phyloP scores from a whole-genome alignment of 2,888 invertebrate species.

The Euclidia mi region DNA sequence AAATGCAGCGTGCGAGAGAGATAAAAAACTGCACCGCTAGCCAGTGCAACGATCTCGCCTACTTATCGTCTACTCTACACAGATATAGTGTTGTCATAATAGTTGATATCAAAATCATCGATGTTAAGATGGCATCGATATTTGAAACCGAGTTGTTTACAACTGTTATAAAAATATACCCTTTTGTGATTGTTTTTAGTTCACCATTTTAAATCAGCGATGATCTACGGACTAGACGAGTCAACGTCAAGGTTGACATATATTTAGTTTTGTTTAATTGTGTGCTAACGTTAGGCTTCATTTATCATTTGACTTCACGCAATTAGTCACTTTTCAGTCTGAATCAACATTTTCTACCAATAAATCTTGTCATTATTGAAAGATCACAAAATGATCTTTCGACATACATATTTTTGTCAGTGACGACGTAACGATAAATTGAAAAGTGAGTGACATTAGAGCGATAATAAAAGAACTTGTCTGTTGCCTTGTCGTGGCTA shows the following conservation, averaged over 20 bases:
- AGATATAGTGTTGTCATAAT: constrained; percentile 47
- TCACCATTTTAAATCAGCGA: background rate
- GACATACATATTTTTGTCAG: constrained; percentile 43
- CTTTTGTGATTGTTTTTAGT: background rate
- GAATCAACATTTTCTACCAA: constrained; percentile 1
- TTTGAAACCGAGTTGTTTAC: background rate
- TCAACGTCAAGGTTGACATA: background rate
- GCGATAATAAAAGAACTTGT: constrained; percentile 70
- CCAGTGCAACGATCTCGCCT: constrained; percentile 72
- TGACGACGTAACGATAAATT: constrained; percentile 64
- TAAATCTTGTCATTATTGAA: constrained; percentile 8
- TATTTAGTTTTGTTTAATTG: no score
- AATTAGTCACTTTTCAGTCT: no score
- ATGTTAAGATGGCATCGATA: constrained; percentile 17
- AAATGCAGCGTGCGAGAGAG: constrained; percentile 54
- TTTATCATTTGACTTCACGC: background rate
- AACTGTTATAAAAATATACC: no score
- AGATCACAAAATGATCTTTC: constrained; percentile 17
- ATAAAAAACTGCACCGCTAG: constrained; percentile 71
- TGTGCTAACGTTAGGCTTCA: background rate
- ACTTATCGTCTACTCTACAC: constrained; percentile 63
- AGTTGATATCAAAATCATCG: constrained; percentile 42
- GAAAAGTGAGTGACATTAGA: constrained; percentile 65
- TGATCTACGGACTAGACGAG: background rate
- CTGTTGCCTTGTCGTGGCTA: constrained; percentile 68